phyloP scores from a whole-genome alignment of 1,140 invertebrate species.

The Lepidurus apus region DNA sequence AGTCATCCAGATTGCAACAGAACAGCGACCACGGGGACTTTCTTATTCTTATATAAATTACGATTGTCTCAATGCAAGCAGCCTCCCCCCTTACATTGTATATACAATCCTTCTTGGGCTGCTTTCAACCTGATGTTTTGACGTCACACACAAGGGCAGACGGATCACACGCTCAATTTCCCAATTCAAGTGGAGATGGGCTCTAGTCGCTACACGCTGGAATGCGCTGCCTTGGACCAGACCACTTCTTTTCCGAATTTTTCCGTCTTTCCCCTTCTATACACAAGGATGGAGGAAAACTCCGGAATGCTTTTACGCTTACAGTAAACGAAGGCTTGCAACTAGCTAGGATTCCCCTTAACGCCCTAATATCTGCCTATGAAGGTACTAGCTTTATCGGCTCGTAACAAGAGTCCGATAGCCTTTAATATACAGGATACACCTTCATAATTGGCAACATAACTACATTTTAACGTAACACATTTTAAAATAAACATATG shows the following conservation, averaged over 20 bases:
- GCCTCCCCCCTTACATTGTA: neutral
- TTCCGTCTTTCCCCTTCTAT: neutral
- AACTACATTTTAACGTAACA: neutral
- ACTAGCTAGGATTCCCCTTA: too few species aligned
- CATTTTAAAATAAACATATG: too few species aligned
- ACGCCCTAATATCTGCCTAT: too few species aligned
- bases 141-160: neutral
- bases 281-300: neutral
- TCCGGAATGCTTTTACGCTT: neutral
- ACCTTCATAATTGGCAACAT: neutral
- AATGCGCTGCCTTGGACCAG: neutral
- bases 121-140: conserved; percentile 3
- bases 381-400: too few species aligned
- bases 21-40: neutral
- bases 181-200: neutral
- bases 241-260: neutral
- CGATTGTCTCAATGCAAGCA: neutral
- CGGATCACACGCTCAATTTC: neutral
- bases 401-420: too few species aligned
- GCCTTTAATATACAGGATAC: too few species aligned
- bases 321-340: neutral
- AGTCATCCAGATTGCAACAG: neutral
- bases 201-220: neutral
- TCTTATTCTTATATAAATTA: neutral
- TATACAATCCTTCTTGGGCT: neutral